These are phyloP conservation scores for Diploptera punctata DNA, from an alignment of 2,888 invertebrate genomes.

Conservation along the genomic window DNA sequence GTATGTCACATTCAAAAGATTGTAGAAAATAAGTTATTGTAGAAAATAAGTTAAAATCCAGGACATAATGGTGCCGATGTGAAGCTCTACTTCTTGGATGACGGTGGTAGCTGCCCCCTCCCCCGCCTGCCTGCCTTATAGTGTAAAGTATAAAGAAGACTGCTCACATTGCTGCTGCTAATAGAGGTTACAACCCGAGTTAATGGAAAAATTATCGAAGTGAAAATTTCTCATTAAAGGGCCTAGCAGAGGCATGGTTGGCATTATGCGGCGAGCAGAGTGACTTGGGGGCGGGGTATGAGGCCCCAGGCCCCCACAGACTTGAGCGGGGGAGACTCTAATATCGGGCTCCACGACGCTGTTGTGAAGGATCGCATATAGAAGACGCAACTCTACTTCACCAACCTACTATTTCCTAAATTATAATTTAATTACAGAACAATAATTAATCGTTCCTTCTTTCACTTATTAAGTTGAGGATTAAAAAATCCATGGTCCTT, in stretches of 20 bases:
- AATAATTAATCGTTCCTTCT: no score
- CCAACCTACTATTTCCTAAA: no score
- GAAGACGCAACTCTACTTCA: constrained; percentile 14
- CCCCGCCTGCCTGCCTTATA: constrained; percentile 26
- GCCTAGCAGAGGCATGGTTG: constrained; percentile 35
- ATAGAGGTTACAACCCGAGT: constrained; percentile 49
- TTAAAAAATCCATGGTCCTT: no score
- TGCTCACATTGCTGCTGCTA: constrained; percentile 45
- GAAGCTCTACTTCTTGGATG: no score
- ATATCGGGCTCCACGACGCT: constrained; percentile 28
- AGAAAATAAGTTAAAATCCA: no score
- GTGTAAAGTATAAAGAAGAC: constrained; percentile 42
- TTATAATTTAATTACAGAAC: no score
- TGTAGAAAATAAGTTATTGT: no score
- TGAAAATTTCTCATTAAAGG: constrained; percentile 52
- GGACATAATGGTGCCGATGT: no score
- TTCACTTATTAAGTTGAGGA: no score
- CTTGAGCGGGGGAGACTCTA: constrained; percentile 14
- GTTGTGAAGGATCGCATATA: constrained; percentile 25
- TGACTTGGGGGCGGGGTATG: background rate
- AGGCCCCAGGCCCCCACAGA: constrained; percentile 1
- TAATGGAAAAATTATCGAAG: constrained; percentile 52
- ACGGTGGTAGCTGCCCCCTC: background rate
- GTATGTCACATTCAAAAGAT: no score
- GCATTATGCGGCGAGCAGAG: constrained; percentile 34